Conservation (phyloP, 2,888 invertebrate species). For the Tipula confusa region DNA sequence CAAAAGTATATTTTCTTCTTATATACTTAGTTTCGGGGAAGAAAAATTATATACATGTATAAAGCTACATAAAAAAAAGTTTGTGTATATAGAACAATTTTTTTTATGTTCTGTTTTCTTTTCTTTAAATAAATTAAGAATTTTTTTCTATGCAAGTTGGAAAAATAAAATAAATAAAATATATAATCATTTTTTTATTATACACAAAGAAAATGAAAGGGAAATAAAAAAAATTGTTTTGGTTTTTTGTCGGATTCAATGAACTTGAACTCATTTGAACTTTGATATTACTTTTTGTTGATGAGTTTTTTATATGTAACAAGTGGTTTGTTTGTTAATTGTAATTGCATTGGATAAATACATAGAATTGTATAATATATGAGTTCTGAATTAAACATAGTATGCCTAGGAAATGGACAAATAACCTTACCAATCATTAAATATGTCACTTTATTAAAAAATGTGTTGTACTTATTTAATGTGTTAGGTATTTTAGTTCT, state of each 20-base stretch:
- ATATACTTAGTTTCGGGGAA: constrained; percentile 16
- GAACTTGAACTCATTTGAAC: constrained; percentile 29
- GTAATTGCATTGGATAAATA: neutral
- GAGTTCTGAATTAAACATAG: too few species aligned
- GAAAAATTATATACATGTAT: neutral
- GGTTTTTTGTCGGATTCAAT: constrained; percentile 1
- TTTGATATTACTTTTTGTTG: constrained; percentile 16
- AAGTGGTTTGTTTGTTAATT: constrained; percentile 5
- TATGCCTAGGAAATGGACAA: too few species aligned
- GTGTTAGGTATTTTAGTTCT: too few species aligned
- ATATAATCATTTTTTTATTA: constrained; percentile 20
- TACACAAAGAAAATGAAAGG: constrained; percentile 20
- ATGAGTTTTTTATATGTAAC: constrained; percentile 14
- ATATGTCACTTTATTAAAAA: too few species aligned
- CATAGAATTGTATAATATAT: too few species aligned
- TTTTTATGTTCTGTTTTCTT: constrained; percentile 12
- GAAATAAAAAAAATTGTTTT: constrained; percentile 13
- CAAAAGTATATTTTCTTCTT: constrained; percentile 27
- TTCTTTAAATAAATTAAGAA: constrained; percentile 30
- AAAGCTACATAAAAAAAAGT: constrained; percentile 13
- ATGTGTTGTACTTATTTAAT: too few species aligned
- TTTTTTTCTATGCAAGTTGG: constrained; percentile 27
- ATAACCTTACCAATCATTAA: too few species aligned
- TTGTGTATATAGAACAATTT: neutral
- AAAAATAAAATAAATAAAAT: constrained; percentile 21